phyloP scores from a whole-genome alignment of 1,140 invertebrate species.

The Drosophila melanica region DNA sequence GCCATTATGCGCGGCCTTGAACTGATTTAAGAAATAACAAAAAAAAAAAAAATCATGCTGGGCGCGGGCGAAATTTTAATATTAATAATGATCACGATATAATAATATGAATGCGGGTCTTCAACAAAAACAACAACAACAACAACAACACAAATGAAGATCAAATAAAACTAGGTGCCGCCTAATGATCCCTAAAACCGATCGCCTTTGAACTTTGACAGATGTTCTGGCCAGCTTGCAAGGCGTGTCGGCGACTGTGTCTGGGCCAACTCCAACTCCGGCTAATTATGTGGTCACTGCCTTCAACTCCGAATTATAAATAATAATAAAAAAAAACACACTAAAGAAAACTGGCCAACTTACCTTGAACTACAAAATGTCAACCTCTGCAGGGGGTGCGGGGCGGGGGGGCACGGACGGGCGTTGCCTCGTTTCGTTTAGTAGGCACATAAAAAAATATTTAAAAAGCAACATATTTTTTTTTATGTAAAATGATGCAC shows the following conservation, averaged over 20 bases:
- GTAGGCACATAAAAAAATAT: neutral
- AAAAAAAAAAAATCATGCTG: constrained; percentile 1
- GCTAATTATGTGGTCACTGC: constrained; percentile 56
- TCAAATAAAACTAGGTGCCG: neutral
- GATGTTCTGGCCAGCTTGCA: constrained; percentile 44
- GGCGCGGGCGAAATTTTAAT: constrained; percentile 34
- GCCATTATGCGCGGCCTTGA: constrained; percentile 60
- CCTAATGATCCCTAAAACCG: neutral
- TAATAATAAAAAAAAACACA: neutral
- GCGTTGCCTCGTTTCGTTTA: neutral
- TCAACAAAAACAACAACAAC: neutral
- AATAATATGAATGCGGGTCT: neutral
- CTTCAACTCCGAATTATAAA: constrained; percentile 7
- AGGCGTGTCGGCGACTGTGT: neutral
- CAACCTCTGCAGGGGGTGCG: constrained; percentile 6
- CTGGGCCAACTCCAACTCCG: neutral
- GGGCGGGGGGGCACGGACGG: neutral
- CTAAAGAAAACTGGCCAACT: constrained; percentile 43
- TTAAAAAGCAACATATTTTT: neutral
- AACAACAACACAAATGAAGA: neutral
- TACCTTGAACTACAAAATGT: constrained; percentile 77
- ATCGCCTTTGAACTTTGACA: constrained; percentile 44
- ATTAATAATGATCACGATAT: constrained; percentile 12
- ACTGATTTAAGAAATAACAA: constrained; percentile 54
- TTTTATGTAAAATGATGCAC: constrained; percentile 16